A percentile compares a stretch with the other conserved stretches of the same genome.
Conservation (phyloP, 2,888 invertebrate genomes). For the Prenolepis imparis region DNA sequence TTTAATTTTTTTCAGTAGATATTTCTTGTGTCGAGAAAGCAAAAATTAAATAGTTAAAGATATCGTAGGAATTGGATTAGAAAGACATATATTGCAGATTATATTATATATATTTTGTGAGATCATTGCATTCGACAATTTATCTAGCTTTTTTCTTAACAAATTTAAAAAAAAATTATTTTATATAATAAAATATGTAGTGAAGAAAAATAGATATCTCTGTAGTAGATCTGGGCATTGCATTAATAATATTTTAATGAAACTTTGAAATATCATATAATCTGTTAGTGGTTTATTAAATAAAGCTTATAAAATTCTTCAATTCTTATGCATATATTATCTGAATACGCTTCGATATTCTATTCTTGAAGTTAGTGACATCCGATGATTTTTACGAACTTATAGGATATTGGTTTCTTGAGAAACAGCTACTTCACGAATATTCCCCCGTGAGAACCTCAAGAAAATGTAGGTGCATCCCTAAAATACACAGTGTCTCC, state of each 20-base stretch:
- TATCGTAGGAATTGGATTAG: background rate
- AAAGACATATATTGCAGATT: background rate
- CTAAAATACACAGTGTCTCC: slow-evolving; percentile 48
- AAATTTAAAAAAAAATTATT: background rate
- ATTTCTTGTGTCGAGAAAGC: background rate
- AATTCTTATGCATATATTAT: background rate
- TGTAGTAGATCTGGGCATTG: background rate
- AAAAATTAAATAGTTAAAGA: background rate
- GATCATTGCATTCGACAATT: background rate
- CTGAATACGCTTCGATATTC: slow-evolving; percentile 6
- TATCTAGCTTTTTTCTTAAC: background rate
- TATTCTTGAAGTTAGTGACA: slow-evolving; percentile 31
- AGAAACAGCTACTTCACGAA: slow-evolving; percentile 32
- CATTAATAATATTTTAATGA: background rate
- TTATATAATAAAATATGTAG: background rate
- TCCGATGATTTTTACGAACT: slow-evolving; percentile 41
- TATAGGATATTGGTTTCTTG: slow-evolving; percentile 40
- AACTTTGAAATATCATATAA: background rate
- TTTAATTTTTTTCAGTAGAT: slow-evolving; percentile 10
- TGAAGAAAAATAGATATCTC: background rate
- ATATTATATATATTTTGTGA: background rate
- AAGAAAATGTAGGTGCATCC: slow-evolving; percentile 5
- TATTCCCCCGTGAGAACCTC: slow-evolving; percentile 9
- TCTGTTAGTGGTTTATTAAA: background rate
- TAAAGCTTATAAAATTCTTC: background rate